These are phyloP conservation scores for Biston betularia DNA, from an alignment of 2,888 invertebrate genomes.

Conservation along the genomic window DNA sequence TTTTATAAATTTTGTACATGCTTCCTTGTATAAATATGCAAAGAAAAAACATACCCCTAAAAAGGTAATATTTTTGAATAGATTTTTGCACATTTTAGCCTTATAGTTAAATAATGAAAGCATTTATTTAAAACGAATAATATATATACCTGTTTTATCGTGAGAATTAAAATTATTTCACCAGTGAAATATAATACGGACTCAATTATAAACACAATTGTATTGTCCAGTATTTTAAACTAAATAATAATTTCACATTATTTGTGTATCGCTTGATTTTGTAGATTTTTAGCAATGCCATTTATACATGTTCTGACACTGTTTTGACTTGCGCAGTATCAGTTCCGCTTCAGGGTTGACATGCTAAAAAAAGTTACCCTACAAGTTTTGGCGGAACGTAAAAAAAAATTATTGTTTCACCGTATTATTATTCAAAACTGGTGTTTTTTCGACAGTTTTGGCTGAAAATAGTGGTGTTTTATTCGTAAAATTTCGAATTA, in stretches of 20 bases:
- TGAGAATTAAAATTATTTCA: background rate
- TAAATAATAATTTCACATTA: slow-evolving; percentile 2
- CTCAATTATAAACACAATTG: too few species aligned
- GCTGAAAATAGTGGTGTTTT: background rate
- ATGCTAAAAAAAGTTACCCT: slow-evolving; percentile 28
- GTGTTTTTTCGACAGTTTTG: too few species aligned
- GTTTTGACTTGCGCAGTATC: slow-evolving; percentile 62
- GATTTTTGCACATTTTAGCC: too few species aligned
- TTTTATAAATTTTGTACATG: background rate
- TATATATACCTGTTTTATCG: background rate
- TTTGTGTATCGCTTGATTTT: slow-evolving; percentile 42
- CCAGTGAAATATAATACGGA: background rate
- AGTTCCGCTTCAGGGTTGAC: slow-evolving; percentile 51
- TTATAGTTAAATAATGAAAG: too few species aligned
- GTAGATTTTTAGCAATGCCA: slow-evolving; percentile 41
- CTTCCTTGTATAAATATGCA: too few species aligned
- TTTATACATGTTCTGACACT: slow-evolving; percentile 51
- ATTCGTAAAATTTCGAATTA: too few species aligned
- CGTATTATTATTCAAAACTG: too few species aligned
- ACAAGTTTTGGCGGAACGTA: too few species aligned
- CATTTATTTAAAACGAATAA: too few species aligned
- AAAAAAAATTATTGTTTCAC: too few species aligned
- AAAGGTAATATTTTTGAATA: too few species aligned
- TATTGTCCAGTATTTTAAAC: background rate
- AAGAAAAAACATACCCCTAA: too few species aligned